Base-by-base conservation (phyloP, 2,888 invertebrate species). In the Limenitis camilla region DNA sequence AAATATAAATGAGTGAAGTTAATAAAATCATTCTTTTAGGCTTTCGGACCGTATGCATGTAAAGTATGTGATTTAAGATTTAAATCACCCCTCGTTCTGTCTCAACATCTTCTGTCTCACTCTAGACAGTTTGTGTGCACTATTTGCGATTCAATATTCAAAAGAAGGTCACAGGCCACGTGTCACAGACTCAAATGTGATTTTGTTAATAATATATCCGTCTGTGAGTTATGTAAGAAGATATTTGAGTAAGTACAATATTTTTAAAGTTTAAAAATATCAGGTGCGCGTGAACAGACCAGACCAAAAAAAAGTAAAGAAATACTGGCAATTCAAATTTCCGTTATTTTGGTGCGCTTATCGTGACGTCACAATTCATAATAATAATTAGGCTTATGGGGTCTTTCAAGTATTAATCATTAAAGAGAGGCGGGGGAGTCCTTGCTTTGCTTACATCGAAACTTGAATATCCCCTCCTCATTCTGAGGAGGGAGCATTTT, bases 21-120 rank as follows among this genome's bases (percentile, higher is more conserved):
- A 19, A 19, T 19, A 19, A 19, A 2, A 19, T 19, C 19, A 19
- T 19, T 19, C 3, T 19, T 57, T 4, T 45, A 61, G 60, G 51
- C 49, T 19, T 50, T 58, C 11, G 59, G 60, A 4, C 51, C 46
- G 0, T 50, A 60, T n/a, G 32, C 38, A 5, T 63, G 63, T 36
- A 30, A 30, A 5, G 44, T 61, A 5, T 63, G 63, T 38, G 40
- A 38, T 5, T 40, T 63, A 4, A 50, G 55, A 10, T 61, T 61
- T 42, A 63, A 59, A 11, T 55, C 59, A 0, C 35, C 51, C 0
- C 38, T 60, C 0, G 62, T 63, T 1, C 38, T 61, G 1, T 55
- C 55, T 0, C 62, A 60, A 9, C 60, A 62, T 28, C 33, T 40
- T n/a, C 35, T 62, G 19, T 48, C 58, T 2, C 62, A 64, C 36